Evolutionary conservation across 2,113 vertebrate species (phyloP).

Genomic region (Castor canadensis): DNA sequence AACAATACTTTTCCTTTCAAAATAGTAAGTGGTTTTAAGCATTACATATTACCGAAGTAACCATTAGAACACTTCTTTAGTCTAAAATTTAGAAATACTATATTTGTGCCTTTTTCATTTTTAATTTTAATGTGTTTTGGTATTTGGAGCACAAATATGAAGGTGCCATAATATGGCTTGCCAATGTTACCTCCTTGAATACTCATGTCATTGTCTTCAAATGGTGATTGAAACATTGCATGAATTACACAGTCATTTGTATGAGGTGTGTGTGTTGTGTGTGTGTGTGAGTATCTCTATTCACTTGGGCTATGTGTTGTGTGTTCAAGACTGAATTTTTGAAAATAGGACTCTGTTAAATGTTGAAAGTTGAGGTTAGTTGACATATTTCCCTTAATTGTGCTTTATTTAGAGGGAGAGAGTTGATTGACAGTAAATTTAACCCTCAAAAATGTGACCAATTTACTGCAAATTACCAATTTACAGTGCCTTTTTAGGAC

Average conservation of each 20-base stretch:
- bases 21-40: slow-evolving; percentile 66
- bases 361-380: slow-evolving; percentile 78
- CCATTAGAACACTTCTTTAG: slow-evolving; percentile 60
- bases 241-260: slow-evolving; percentile 77
- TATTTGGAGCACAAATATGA: slow-evolving; percentile 83
- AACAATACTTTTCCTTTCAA: slow-evolving; percentile 61
- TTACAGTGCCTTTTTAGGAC: slow-evolving; percentile 85
- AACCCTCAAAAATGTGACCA: slow-evolving; percentile 81
- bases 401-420: slow-evolving; percentile 75
- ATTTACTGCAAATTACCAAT: too few species aligned
- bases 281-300: slow-evolving; percentile 63
- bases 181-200: slow-evolving; percentile 84
- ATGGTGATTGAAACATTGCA: slow-evolving; percentile 83
- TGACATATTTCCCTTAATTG: slow-evolving; percentile 75
- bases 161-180: slow-evolving; percentile 85
- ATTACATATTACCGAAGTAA: slow-evolving; percentile 60
- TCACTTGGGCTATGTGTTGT: slow-evolving; percentile 58
- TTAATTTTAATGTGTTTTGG: slow-evolving; percentile 65
- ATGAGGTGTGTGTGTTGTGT: slow-evolving; percentile 17
- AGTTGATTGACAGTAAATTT: slow-evolving; percentile 75
- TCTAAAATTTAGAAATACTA: slow-evolving; percentile 68
- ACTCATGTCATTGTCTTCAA: slow-evolving; percentile 76
- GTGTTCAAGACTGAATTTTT: slow-evolving; percentile 81
- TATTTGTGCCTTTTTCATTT: slow-evolving; percentile 81
- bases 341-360: slow-evolving; percentile 82